Evolutionary conservation across 1,140 invertebrate species (phyloP).

Genomic region (Drosophila funebris): DNA sequence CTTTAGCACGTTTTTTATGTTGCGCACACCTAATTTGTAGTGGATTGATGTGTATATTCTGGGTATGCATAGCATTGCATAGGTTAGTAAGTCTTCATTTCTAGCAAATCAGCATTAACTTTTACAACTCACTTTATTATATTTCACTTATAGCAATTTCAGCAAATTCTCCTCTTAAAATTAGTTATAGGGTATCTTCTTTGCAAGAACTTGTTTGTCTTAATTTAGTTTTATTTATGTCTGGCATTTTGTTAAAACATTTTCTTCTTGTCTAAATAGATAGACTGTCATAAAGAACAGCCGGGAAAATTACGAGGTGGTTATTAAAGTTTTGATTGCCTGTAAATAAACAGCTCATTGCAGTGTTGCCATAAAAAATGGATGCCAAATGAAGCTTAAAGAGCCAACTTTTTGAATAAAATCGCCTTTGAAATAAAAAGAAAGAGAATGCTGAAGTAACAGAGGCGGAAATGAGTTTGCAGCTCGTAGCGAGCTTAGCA

Average conservation of each 20-base stretch:
- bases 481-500: conserved; percentile 74
- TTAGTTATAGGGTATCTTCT: neutral
- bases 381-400: conserved; percentile 67
- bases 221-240: conserved; percentile 12
- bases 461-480: conserved; percentile 73
- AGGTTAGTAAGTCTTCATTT: neutral
- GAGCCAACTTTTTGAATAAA: conserved; percentile 14
- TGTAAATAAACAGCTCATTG: conserved; percentile 72
- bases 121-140: neutral
- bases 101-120: conserved; percentile 1
- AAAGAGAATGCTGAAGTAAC: conserved; percentile 17
- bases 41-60: neutral
- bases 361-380: conserved; percentile 55
- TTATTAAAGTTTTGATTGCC: conserved; percentile 74
- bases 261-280: conserved; percentile 21
- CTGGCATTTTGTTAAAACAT: conserved; percentile 7
- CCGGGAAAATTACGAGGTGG: conserved; percentile 23
- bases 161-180: neutral
- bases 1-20: conserved; percentile 56
- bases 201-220: neutral
- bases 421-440: conserved; percentile 1
- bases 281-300: conserved; percentile 26
- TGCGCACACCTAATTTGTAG: conserved; percentile 15
- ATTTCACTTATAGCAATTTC: neutral
- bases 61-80: neutral